A percentile compares a stretch with the other conserved stretches of the same genome.
phyloP scores from a whole-genome alignment of 2,888 invertebrate genomes.

The Merodon equestris region DNA sequence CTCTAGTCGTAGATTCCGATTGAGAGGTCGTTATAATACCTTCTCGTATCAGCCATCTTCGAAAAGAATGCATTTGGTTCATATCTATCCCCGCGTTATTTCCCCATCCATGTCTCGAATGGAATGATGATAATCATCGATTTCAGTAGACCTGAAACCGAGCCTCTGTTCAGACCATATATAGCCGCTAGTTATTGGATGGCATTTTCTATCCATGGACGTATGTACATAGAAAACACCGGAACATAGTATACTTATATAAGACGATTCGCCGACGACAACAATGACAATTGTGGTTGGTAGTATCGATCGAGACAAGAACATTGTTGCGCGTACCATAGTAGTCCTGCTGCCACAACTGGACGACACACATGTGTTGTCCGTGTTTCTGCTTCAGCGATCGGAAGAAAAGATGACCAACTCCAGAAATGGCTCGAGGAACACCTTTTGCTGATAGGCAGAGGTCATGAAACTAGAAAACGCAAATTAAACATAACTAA shows the following conservation, averaged over 20 bases:
- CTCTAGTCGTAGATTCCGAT: slow-evolving; percentile 67
- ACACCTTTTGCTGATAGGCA: neutral
- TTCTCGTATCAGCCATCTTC: slow-evolving; percentile 21
- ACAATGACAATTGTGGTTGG: slow-evolving; percentile 53
- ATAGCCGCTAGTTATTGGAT: slow-evolving; percentile 38
- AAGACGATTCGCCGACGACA: slow-evolving; percentile 59
- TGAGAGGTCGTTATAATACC: slow-evolving; percentile 55
- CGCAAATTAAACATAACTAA: no score
- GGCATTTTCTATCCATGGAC: slow-evolving; percentile 54
- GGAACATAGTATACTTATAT: slow-evolving; percentile 35
- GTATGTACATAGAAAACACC: slow-evolving; percentile 3
- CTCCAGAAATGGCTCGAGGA: slow-evolving; percentile 45
- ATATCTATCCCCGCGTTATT: slow-evolving; percentile 6
- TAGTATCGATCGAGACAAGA: no score
- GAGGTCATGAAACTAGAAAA: no score
- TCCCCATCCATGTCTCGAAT: no score
- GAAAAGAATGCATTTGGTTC: slow-evolving; percentile 65
- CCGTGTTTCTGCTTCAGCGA: slow-evolving; percentile 7
- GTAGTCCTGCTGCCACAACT: neutral
- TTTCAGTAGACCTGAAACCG: slow-evolving; percentile 58
- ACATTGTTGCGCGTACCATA: slow-evolving; percentile 45
- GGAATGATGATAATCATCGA: slow-evolving; percentile 58
- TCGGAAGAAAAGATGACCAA: slow-evolving; percentile 56
- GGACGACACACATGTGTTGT: no score
- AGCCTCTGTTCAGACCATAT: slow-evolving; percentile 54